Evolutionary conservation across 2,888 invertebrate species (phyloP).

Genomic region (Furcula furcula): DNA sequence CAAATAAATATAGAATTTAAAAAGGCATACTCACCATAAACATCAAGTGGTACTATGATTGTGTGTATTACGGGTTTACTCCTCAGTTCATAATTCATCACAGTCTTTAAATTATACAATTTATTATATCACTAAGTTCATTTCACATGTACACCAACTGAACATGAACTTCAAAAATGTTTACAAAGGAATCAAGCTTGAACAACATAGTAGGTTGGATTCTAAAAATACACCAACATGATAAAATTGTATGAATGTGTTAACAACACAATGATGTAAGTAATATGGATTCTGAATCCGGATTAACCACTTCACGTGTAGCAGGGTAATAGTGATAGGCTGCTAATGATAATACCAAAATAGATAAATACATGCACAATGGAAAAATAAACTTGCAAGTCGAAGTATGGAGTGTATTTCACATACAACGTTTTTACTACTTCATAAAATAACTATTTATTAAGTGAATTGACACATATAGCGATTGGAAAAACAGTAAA

Average conservation of each 20-base stretch:
- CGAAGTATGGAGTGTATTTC: too few relatives aligned
- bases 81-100: slow-evolving; percentile 54
- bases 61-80: slow-evolving; percentile 39
- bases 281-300: slow-evolving; percentile 61
- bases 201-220: slow-evolving; percentile 58
- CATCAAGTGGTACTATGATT: slow-evolving; percentile 46
- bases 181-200: slow-evolving; percentile 67
- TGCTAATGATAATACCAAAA: slow-evolving; percentile 30
- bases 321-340: slow-evolving; percentile 30
- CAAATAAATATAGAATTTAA: too few relatives aligned
- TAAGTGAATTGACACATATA: too few relatives aligned
- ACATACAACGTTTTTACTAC: too few relatives aligned
- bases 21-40: slow-evolving; percentile 75
- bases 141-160: slow-evolving; percentile 31
- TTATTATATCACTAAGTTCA: slow-evolving; percentile 32
- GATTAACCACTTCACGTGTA: slow-evolving; percentile 54
- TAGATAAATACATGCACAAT: slow-evolving; percentile 20
- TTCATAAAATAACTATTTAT: too few relatives aligned
- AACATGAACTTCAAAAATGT: slow-evolving; percentile 48
- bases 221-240: slow-evolving; percentile 77
- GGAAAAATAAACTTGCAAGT: slow-evolving; percentile 10
- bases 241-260: slow-evolving; percentile 74
- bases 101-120: slow-evolving; percentile 31
- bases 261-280: slow-evolving; percentile 63
- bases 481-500: too few relatives aligned